phyloP scores from a whole-genome alignment of 2,888 invertebrate genomes.

The Agriotes lineatus region DNA sequence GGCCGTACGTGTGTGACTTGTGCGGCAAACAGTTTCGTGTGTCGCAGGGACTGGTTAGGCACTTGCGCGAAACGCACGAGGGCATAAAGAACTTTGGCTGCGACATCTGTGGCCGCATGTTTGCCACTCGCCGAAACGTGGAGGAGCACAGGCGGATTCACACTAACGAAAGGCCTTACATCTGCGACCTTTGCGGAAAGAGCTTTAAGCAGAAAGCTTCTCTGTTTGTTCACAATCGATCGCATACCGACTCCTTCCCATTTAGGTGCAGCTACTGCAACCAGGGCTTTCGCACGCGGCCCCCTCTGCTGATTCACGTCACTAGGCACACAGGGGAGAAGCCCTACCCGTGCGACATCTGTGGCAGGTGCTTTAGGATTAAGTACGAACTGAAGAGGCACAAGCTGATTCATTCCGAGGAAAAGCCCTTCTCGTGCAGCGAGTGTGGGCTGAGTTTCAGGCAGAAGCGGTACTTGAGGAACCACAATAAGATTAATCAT shows the following conservation, averaged over 20 bases:
- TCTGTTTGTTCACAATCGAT: constrained; percentile 73
- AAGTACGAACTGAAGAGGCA: constrained; percentile 73
- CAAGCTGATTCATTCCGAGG: constrained; percentile 68
- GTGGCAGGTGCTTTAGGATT: constrained; percentile 71
- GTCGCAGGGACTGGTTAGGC: constrained; percentile 74
- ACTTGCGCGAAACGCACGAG: constrained; percentile 74
- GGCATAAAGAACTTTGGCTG: constrained; percentile 72
- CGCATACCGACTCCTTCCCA: constrained; percentile 71
- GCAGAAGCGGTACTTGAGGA: constrained; percentile 69
- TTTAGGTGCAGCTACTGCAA: constrained; percentile 73
- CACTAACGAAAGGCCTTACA: constrained; percentile 72
- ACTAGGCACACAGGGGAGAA: constrained; percentile 74
- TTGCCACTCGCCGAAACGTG: constrained; percentile 73
- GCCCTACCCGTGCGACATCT: constrained; percentile 71
- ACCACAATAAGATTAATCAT: constrained; percentile 67
- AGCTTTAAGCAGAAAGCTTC: constrained; percentile 76
- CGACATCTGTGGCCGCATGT: constrained; percentile 70
- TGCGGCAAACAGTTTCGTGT: constrained; percentile 77
- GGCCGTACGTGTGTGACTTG: constrained; percentile 75
- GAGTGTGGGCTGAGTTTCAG: constrained; percentile 66
- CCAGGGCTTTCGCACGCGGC: constrained; percentile 72
- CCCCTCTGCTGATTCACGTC: constrained; percentile 70
- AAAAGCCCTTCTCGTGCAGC: constrained; percentile 67
- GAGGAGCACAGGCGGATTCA: constrained; percentile 73
- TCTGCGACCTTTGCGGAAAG: constrained; percentile 73